Evolutionary conservation across 2,113 vertebrate species (phyloP), one percentile per base, ranked within the genome.

Genomic region (Anguilla japonica): DNA sequence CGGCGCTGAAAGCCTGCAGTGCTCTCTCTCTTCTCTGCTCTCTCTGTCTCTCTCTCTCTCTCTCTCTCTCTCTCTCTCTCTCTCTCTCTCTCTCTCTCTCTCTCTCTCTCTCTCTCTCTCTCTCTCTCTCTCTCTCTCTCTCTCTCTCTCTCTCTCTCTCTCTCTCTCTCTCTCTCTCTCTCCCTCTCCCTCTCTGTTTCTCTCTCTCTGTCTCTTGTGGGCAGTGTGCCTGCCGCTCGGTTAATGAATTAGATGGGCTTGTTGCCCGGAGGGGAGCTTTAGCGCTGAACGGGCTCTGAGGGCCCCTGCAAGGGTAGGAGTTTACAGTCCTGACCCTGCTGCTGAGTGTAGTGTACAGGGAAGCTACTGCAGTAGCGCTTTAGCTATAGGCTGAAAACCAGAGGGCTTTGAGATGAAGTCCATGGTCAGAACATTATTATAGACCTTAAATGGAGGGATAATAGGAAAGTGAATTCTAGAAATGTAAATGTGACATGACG

Each of bases 211-310:
- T 80, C 43, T 56, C 11, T 86, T 87, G 78, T 85, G 86, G 85
- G 84, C 85, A 86, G 8, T 4, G 67, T 88, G 85, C 89, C 86
- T 89, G 82, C 89, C 67, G 40, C 41, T 34, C 80, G 39, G 84
- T 89, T 91, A 93, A 91, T 92, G 89, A 93, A 94, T 89, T 91
- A 53, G 88, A 86, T 89, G 89, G 92, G 88, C 92, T 81, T 41
- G 9, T 34, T 88, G 89, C 89, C 90, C 87, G 84, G 85, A 89
- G 87, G 86, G 79, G 71, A 88, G 81, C 40, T 83, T 87, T 83
- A 83, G 87, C 85, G 88, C 85, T 60, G n/a, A n/a, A 7, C 13
- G 29, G 13, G 2, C 9, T 75, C 71, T 34, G n/a, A 75, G 71
- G n/a, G 29, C 71, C 26, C 71, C n/a, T 75, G n/a, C 71, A n/a